phyloP scores from a whole-genome alignment of 2,888 invertebrate genomes.

The Spicauda simplicius region DNA sequence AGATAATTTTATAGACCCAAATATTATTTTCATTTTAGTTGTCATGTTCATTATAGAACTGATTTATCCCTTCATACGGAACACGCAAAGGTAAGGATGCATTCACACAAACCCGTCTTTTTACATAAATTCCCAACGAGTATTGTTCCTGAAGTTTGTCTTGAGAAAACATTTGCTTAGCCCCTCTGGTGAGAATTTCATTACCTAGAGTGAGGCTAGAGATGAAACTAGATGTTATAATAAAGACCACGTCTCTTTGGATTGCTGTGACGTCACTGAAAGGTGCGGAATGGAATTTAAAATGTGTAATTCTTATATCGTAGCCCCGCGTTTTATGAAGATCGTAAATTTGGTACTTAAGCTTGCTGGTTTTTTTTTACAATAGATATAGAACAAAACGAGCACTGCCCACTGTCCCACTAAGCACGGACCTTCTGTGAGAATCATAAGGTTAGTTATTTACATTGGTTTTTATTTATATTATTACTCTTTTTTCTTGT shows the following conservation, averaged over 20 bases:
- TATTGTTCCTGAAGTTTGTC: conserved; percentile 22
- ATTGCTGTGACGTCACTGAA: neutral
- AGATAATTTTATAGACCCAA: no score
- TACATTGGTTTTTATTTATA: no score
- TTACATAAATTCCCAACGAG: conserved; percentile 24
- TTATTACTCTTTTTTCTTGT: no score
- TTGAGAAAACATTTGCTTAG: conserved; percentile 25
- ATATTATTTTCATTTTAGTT: no score
- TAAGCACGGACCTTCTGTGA: no score
- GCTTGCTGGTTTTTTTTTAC: no score
- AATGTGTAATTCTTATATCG: neutral
- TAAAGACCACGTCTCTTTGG: neutral
- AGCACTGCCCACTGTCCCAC: no score
- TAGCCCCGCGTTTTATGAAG: no score
- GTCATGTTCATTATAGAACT: no score
- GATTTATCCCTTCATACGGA: neutral
- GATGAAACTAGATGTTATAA: conserved; percentile 15
- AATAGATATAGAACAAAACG: no score
- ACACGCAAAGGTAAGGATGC: neutral
- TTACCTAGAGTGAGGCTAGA: conserved; percentile 12
- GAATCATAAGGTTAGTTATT: no score
- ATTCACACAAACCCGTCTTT: neutral
- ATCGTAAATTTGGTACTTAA: no score
- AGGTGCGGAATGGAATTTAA: neutral
- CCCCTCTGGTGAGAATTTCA: conserved; percentile 20